Base-by-base conservation (phyloP, 2,888 invertebrate species). In the Dugesia japonica region DNA sequence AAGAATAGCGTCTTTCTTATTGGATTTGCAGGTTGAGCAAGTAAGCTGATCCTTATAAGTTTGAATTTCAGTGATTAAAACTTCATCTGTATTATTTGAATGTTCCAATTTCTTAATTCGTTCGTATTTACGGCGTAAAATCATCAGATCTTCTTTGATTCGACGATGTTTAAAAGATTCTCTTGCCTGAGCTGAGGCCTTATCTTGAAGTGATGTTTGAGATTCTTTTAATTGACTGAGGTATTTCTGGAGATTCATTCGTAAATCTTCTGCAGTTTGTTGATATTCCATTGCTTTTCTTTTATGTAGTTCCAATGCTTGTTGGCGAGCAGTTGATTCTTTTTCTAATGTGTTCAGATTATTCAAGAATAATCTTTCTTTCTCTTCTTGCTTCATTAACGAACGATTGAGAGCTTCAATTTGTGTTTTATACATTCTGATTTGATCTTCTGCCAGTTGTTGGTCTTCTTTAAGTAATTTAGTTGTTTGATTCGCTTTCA, bases 21-120 rank as follows among this genome's bases (percentile, higher is more conserved):
- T 94, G 76, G 85, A 86, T 87, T 97, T 95, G 86, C 95, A 97
- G 0, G 94, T 94, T 0, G 94, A 95, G 85, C 98, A 98, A 0
- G 95, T 97, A 76, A 98, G 88, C 0, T 92, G 93, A 85, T 97
- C 97, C 87, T 97, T 97, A 85, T 97, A 94, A 84, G 97, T 95
- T 0, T 93, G 88, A 77, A 97, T 92, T 86, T 98, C 97, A 83
- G 97, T 97, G 82, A 93, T 89, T 87, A 98, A 89, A 56, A 98
- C 94, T 85, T 97, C 94, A 85, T 95, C 89, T 71, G 93, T 92
- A 80, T 92, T 92, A 80, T 92, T 93, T 0, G 94, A 93, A 85
- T 94, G 89, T 84, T 94, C 93, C 86, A 93, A 92, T 87, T 95
- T 95, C 87, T 95, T 95, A 89, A 94, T 92, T 78, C 95, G 88